These are phyloP conservation scores for Drosophila rellima DNA, from an alignment of 2,888 invertebrate genomes.

Conservation along the genomic window DNA sequence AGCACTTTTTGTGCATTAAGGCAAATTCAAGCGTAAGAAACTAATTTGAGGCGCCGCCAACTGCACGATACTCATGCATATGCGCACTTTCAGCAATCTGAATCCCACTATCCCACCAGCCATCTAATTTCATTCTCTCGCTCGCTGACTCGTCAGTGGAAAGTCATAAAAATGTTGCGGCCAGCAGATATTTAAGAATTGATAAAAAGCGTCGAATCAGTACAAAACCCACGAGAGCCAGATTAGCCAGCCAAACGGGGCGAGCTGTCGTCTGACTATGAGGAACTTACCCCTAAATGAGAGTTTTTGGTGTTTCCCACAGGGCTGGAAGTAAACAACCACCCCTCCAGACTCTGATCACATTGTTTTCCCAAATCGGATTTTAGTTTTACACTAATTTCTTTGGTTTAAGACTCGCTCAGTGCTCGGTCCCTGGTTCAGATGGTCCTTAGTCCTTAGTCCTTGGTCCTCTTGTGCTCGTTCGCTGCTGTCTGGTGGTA, in stretches of 20 bases:
- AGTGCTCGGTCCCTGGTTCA: slow-evolving; percentile 17
- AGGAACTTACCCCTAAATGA: slow-evolving; percentile 64
- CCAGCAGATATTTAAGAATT: slow-evolving; percentile 72
- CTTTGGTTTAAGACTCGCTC: slow-evolving; percentile 81
- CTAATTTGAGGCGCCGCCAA: slow-evolving; percentile 71
- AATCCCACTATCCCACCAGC: slow-evolving; percentile 11
- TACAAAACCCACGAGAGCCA: slow-evolving; percentile 69
- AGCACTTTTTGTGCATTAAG: slow-evolving; percentile 69
- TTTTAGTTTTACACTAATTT: slow-evolving; percentile 85
- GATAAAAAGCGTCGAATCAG: slow-evolving; percentile 74
- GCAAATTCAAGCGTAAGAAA: slow-evolving; percentile 79
- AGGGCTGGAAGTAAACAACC: slow-evolving; percentile 40
- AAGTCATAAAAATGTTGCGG: slow-evolving; percentile 73
- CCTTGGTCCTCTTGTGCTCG: slow-evolving; percentile 19
- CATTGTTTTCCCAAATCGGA: slow-evolving; percentile 84
- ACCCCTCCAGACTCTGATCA: slow-evolving; percentile 58
- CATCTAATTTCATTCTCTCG: slow-evolving; percentile 59
- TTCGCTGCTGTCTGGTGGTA: slow-evolving; percentile 62
- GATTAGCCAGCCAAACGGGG: slow-evolving; percentile 55
- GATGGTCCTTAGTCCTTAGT: slow-evolving; percentile 23
- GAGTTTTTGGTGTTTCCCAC: slow-evolving; percentile 65
- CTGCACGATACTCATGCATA: slow-evolving; percentile 66
- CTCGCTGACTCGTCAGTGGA: slow-evolving; percentile 38
- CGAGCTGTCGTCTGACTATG: slow-evolving; percentile 25
- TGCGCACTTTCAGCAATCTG: slow-evolving; percentile 57